Evolutionary conservation across 2,797 vertebrate genomes (phyloP), one percentile per base, ranked within the genome.

Genomic region (Bufotes viridis): DNA sequence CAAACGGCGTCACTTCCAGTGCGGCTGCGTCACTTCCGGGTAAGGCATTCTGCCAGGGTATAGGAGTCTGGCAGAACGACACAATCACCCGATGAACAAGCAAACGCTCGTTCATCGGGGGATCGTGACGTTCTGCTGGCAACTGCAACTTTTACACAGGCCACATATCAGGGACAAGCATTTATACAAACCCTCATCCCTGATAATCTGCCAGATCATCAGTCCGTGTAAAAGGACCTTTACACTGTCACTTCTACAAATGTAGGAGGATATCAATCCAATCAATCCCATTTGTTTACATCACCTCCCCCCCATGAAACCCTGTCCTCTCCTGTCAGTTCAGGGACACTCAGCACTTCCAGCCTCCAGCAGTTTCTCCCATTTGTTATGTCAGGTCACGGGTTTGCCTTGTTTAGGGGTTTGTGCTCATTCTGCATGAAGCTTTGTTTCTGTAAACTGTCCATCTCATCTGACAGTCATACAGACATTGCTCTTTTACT

Each of bases 341-440:
- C 74, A 74, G 83, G 78, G 70, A 58, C 80, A 70, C 69, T 82
- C 79, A 69, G 57, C 78, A 57, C n/a, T 74, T 69, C 78, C 67
- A 74, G 88, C 78, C n/a, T 89, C 84, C 78, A 89, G 84, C 26
- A 86, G 42, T 20, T 86, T 88, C 87, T 88, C n/a, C 82, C 55
- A 60, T 89, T 86, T 89, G 83, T 85, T 78, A 20, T 85, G 69
- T 57, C 29, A 29, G 84, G 87, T 88, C 87, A 85, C 67, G 42
- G 82, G 57, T 22, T 26, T 61, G 53, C 55, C 26, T 53, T 72
- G 34, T 78, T 53, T 49, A 20, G 70, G 78, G 58, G 13, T 78
- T 89, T 76, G 7, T 81, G 87, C 78, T 78, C 74, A 74, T 81
- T 29, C 29, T 84, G 51, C 70, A 86, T 10, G 69, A 86, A 55